Percentiles rank a stretch among this genome's conserved stretches.
phyloP scores from a whole-genome alignment of 2,113 vertebrate species.

The Callorhinus ursinus region DNA sequence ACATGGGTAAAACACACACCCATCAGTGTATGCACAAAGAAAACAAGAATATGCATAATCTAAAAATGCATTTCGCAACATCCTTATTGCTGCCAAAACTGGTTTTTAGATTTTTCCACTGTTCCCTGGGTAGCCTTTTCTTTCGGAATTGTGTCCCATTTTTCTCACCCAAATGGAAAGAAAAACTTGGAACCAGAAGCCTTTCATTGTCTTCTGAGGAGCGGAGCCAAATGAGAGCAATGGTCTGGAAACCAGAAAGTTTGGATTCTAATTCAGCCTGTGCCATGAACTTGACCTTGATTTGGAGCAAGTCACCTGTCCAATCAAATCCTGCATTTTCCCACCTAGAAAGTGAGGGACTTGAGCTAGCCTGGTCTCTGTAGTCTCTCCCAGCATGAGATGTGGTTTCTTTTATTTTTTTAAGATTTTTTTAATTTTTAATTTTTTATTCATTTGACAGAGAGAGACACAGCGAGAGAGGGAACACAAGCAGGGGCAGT shows the following conservation, averaged over 20 bases:
- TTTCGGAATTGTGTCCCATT: background rate
- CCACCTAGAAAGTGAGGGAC: background rate
- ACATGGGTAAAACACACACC: background rate
- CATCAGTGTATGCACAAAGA: background rate
- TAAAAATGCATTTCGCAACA: background rate
- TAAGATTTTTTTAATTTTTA: no score
- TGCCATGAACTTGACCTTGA: conserved; percentile 23
- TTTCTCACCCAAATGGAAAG: conserved; percentile 63
- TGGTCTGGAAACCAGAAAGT: conserved; percentile 28
- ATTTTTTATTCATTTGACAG: no score
- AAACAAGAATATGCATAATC: background rate
- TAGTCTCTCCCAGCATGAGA: background rate
- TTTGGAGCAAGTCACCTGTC: background rate
- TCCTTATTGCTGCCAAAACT: background rate
- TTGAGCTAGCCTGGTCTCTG: background rate
- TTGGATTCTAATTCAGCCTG: background rate
- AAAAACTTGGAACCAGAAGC: conserved; percentile 52
- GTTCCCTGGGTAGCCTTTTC: background rate
- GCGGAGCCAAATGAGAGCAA: background rate
- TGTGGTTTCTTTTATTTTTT: background rate
- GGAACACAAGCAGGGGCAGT: no score
- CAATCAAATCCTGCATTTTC: background rate
- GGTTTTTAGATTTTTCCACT: background rate
- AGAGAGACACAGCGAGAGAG: no score
- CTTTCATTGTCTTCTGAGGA: background rate